These are phyloP conservation scores for Anguilla megastoma DNA, from an alignment of 2,797 vertebrate genomes.

Conservation along the genomic window DNA sequence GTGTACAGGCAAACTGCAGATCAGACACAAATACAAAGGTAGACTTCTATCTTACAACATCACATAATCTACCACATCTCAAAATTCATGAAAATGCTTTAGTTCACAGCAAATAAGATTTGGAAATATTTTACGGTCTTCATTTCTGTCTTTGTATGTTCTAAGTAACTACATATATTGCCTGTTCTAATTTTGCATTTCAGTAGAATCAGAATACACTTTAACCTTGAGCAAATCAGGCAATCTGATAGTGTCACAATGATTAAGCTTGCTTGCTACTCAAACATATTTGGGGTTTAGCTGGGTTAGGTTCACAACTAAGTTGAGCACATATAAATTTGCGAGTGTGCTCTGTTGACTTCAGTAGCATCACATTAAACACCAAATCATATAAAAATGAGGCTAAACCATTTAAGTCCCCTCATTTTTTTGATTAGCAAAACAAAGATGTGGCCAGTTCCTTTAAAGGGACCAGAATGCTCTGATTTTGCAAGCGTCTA, in stretches of 20 bases:
- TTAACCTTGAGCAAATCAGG: conserved; percentile 11
- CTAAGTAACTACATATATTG: conserved; percentile 3
- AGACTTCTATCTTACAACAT: conserved; percentile 24
- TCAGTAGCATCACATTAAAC: conserved; percentile 15
- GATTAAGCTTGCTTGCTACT: background rate
- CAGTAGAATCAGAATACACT: conserved; percentile 11
- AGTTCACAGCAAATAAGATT: conserved; percentile 10
- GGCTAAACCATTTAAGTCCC: background rate
- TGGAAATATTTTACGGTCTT: conserved; percentile 18
- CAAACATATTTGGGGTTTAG: conserved; percentile 35
- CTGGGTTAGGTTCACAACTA: conserved; percentile 20
- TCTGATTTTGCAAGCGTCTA: background rate
- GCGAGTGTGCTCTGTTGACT: conserved; percentile 19
- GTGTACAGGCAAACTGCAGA: conserved; percentile 11
- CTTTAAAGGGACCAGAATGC: background rate
- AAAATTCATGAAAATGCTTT: conserved; percentile 16
- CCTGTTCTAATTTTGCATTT: conserved; percentile 2
- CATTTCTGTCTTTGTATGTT: conserved; percentile 14
- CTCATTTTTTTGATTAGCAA: background rate
- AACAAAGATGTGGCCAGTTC: background rate
- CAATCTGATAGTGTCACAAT: conserved; percentile 15
- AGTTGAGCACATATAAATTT: background rate
- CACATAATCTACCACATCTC: conserved; percentile 5
- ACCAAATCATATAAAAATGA: conserved; percentile 11
- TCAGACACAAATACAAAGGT: conserved; percentile 24